Conservation (phyloP, 2,888 invertebrate genomes). For the Synergus gifuensis region DNA sequence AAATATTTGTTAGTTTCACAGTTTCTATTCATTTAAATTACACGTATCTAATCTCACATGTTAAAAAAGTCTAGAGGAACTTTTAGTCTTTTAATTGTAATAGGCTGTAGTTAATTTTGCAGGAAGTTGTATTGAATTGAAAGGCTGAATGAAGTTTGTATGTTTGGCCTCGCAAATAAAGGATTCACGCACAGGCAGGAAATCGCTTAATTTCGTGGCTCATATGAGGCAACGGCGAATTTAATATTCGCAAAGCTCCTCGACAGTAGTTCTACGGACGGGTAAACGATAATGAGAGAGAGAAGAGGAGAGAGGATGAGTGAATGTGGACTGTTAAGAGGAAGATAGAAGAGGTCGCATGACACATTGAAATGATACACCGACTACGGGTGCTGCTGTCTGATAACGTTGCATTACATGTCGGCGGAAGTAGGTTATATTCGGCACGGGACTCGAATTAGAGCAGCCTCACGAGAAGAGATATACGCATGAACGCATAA, state of each 20-base stretch:
- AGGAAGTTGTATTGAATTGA: not conserved
- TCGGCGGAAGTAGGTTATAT: slow-evolving; percentile 66
- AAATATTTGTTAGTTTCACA: too few relatives aligned
- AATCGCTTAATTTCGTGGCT: slow-evolving; percentile 75
- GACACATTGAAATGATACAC: slow-evolving; percentile 31
- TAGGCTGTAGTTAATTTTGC: not conserved
- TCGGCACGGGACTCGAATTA: slow-evolving; percentile 68
- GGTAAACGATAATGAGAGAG: slow-evolving; percentile 67
- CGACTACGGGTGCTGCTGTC: slow-evolving; percentile 46
- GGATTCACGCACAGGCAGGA: slow-evolving; percentile 53
- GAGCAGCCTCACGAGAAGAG: slow-evolving; percentile 64
- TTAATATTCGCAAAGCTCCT: slow-evolving; percentile 67
- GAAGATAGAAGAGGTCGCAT: slow-evolving; percentile 44
- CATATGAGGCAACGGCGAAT: slow-evolving; percentile 68
- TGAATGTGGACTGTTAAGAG: slow-evolving; percentile 33
- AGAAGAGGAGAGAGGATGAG: slow-evolving; percentile 49
- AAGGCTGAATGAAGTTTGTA: slow-evolving; percentile 28
- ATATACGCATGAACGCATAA: slow-evolving; percentile 69
- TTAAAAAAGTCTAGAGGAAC: too few relatives aligned
- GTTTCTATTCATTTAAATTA: too few relatives aligned
- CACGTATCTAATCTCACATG: too few relatives aligned
- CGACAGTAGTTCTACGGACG: slow-evolving; percentile 57
- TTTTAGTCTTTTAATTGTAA: not conserved
- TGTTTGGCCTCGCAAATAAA: slow-evolving; percentile 37
- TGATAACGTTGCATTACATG: slow-evolving; percentile 66